Evolutionary conservation across 2,113 vertebrate genomes (phyloP).

Genomic region (Chloropsis hardwickii): DNA sequence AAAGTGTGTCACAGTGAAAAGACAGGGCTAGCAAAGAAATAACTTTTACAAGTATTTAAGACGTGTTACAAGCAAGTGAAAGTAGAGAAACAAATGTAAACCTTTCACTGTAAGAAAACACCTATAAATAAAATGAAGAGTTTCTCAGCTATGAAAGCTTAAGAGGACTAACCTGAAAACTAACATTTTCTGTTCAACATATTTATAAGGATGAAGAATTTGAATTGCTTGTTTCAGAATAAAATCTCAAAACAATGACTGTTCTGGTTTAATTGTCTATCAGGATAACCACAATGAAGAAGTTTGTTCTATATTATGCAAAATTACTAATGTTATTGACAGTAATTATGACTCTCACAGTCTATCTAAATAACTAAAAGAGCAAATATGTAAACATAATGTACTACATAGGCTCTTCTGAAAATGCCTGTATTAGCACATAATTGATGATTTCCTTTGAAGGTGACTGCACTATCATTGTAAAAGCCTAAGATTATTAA

Average conservation of each 20-base stretch:
- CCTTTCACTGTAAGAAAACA: not conserved
- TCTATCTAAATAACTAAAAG: conserved; percentile 40
- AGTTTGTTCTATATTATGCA: not conserved
- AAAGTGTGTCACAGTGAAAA: conserved; percentile 18
- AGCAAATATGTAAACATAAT: not conserved
- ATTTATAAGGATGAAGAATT: not conserved
- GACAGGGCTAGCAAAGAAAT: not conserved
- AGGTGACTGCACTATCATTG: conserved; percentile 49
- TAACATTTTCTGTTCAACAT: not conserved
- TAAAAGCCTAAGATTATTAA: conserved; percentile 60
- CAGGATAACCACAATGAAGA: not conserved
- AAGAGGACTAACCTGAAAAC: not conserved
- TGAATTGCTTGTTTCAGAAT: not conserved
- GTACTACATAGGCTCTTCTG: not conserved
- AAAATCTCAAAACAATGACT: not conserved
- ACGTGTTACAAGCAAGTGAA: not conserved
- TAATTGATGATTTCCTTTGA: conserved; percentile 45
- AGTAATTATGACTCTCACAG: conserved; percentile 44
- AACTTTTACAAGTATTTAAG: conserved; percentile 44
- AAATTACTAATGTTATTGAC: conserved; percentile 45
- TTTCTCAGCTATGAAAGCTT: not conserved
- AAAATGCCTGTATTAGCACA: not conserved
- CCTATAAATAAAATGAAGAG: not conserved
- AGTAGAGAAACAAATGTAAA: conserved; percentile 5
- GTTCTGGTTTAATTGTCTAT: conserved; percentile 2